Percentiles rank a stretch among this genome's conserved stretches.
phyloP scores from a whole-genome alignment of 2,113 vertebrate genomes.

The Verasper variegatus region DNA sequence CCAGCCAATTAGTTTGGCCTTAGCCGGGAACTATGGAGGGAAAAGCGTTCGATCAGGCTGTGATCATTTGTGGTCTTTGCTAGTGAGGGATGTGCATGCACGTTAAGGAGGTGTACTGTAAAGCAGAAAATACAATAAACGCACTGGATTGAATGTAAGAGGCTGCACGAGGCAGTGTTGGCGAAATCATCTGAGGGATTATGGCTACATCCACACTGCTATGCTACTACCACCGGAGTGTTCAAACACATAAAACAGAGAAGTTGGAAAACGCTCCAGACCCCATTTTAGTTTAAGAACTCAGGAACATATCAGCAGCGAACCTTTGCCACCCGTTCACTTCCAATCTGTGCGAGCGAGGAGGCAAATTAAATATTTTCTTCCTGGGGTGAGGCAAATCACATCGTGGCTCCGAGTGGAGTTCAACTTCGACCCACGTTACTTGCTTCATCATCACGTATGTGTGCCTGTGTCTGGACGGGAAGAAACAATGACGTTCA shows the following conservation, averaged over 20 bases:
- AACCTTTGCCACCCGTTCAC: no score
- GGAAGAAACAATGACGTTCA: no score
- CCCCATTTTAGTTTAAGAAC: constrained; percentile 12
- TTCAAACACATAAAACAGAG: no score
- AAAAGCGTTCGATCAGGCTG: constrained; percentile 24
- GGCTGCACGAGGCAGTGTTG: not conserved
- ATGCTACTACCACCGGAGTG: no score
- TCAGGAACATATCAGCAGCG: no score
- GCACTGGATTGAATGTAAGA: not conserved
- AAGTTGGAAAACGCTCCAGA: not conserved
- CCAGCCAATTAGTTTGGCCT: constrained; percentile 65
- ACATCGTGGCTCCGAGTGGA: no score
- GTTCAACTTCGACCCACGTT: no score
- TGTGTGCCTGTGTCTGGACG: no score
- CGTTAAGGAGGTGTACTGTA: constrained; percentile 15
- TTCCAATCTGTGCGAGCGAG: no score
- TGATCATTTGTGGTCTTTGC: constrained; percentile 43
- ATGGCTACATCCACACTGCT: not conserved
- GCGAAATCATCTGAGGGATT: constrained; percentile 2
- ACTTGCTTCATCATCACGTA: no score
- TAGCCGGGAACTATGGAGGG: constrained; percentile 25
- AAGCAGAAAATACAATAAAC: constrained; percentile 34
- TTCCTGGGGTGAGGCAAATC: no score
- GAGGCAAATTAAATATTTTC: no score
- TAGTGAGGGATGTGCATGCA: constrained; percentile 2